phyloP scores from a whole-genome alignment of 2,888 invertebrate genomes.

The Mechanitis messenoides region DNA sequence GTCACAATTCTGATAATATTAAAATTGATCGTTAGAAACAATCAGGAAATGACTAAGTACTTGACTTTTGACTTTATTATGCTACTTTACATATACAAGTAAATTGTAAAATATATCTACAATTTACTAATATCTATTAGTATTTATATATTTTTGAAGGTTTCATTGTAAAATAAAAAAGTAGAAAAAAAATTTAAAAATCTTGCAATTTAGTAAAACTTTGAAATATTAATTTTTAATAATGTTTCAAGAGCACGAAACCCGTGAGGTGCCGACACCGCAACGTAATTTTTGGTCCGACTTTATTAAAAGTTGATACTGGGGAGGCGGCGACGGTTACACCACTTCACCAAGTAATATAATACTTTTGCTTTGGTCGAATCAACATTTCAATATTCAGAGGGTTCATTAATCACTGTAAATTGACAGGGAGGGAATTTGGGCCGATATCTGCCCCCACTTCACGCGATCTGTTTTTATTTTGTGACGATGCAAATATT shows the following conservation, averaged over 20 bases:
- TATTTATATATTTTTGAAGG: neutral
- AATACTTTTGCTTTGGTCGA: conserved; percentile 66
- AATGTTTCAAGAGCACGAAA: conserved; percentile 28
- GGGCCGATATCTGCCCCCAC: conserved; percentile 47
- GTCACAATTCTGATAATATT: conserved; percentile 44
- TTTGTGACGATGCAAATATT: conserved; percentile 36
- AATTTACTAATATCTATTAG: conserved; percentile 4
- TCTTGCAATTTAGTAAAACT: conserved; percentile 24
- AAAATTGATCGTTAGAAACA: conserved; percentile 37
- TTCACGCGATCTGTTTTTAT: conserved; percentile 41
- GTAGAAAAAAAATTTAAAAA: conserved; percentile 18
- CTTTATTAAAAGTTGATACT: conserved; percentile 64
- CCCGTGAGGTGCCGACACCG: conserved; percentile 26
- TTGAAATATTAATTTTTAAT: conserved; percentile 31
- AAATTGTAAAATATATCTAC: too few relatives aligned
- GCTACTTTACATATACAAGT: too few relatives aligned
- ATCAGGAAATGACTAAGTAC: too few relatives aligned
- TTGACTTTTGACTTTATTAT: too few relatives aligned
- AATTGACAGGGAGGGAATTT: conserved; percentile 68
- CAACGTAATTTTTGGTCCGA: conserved; percentile 41
- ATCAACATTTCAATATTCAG: conserved; percentile 74
- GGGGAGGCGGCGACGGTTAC: conserved; percentile 33
- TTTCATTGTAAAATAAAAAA: neutral
- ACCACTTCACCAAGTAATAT: conserved; percentile 60
- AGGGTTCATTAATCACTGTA: conserved; percentile 72